Evolutionary conservation across 2,888 invertebrate genomes (phyloP).

Genomic region (Hybos culiciformis): DNA sequence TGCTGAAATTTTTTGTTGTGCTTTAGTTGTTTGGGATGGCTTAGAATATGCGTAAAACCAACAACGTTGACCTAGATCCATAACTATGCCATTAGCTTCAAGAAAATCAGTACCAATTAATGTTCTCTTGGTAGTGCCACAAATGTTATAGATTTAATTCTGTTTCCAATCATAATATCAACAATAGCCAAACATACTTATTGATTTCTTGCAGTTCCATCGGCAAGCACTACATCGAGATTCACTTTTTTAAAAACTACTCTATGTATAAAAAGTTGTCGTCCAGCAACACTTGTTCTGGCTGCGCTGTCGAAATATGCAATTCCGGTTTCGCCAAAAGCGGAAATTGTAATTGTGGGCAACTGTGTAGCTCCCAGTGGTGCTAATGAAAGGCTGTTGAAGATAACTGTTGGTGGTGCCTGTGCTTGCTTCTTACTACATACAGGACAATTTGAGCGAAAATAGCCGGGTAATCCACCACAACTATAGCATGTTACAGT

Average conservation of each 20-base stretch:
- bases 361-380: no score
- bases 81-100: background rate
- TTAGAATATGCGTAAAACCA: background rate
- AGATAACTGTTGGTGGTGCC: no score
- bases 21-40: background rate
- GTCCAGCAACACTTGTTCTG: constrained; percentile 6
- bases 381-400: no score
- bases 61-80: background rate
- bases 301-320: constrained; percentile 1
- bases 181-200: constrained; percentile 1
- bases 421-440: background rate
- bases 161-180: constrained; percentile 3
- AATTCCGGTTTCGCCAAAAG: constrained; percentile 1
- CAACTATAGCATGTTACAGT: background rate
- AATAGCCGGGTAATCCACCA: no score
- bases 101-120: constrained; percentile 4
- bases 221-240: constrained; percentile 2
- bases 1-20: background rate
- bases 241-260: background rate
- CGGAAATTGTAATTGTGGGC: background rate
- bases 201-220: no score
- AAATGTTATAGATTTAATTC: constrained; percentile 3
- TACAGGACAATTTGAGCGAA: no score
- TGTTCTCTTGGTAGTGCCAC: background rate
- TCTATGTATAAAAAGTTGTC: constrained; percentile 2